Evolutionary conservation across 1,140 invertebrate genomes (phyloP).

Genomic region (Aphidius ervi): DNA sequence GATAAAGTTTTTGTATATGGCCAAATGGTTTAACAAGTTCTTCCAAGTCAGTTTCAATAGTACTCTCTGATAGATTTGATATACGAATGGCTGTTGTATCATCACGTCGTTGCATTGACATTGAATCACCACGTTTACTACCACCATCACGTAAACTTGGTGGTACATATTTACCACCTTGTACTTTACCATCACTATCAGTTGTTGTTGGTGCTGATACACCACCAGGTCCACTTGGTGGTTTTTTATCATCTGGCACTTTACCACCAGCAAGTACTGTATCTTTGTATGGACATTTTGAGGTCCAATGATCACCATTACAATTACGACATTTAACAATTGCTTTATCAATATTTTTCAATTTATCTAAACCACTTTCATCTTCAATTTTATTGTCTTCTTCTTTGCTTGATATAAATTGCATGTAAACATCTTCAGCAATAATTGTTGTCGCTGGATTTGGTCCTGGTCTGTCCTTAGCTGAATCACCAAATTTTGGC

Average conservation of each 20-base stretch:
- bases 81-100: conserved; percentile 91
- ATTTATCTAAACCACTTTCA: conserved; percentile 70
- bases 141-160: conserved; percentile 82
- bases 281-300: conserved; percentile 95
- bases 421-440: conserved; percentile 95
- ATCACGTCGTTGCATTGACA: conserved; percentile 66
- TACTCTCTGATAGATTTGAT: conserved; percentile 95
- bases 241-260: conserved; percentile 48
- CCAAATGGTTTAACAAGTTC: conserved; percentile 93
- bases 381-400: conserved; percentile 83
- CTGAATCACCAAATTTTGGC: conserved; percentile 91
- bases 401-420: conserved; percentile 81
- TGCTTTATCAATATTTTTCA: conserved; percentile 69
- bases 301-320: conserved; percentile 95
- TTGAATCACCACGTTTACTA: conserved; percentile 67
- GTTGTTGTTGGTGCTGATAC: conserved; percentile 43
- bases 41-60: conserved; percentile 90
- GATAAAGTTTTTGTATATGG: conserved; percentile 78
- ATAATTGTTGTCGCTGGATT: conserved; percentile 95
- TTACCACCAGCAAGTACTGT: conserved; percentile 66
- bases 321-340: conserved; percentile 92
- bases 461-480: conserved; percentile 87
- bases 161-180: conserved; percentile 72
- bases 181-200: conserved; percentile 50
- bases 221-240: conserved; percentile 29